phyloP scores from a whole-genome alignment of 2,888 invertebrate genomes.

The Ecdyonurus torrentis region DNA sequence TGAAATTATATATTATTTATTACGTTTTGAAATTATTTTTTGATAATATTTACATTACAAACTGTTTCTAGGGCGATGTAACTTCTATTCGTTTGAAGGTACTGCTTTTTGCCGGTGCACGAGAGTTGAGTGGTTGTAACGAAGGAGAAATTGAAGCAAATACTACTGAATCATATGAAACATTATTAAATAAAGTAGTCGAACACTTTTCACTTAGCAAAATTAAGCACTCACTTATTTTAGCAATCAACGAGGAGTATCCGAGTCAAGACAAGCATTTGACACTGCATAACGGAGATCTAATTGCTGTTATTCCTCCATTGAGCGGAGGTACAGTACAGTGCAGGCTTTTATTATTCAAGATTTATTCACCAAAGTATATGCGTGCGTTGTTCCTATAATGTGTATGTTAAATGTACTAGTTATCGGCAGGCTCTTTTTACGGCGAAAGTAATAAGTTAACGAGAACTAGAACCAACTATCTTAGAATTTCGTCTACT shows the following conservation, averaged over 20 bases:
- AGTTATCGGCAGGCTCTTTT: no score
- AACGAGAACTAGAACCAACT: no score
- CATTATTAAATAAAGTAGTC: constrained; percentile 43
- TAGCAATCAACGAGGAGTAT: constrained; percentile 75
- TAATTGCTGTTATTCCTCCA: constrained; percentile 84
- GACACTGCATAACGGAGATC: constrained; percentile 49
- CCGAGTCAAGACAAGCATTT: constrained; percentile 37
- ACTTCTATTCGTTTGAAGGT: constrained; percentile 33
- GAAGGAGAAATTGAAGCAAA: constrained; percentile 37
- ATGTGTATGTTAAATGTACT: no score
- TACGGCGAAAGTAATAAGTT: no score
- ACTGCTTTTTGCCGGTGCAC: constrained; percentile 79
- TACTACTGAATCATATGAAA: constrained; percentile 32
- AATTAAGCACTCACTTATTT: constrained; percentile 50
- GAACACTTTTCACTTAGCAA: constrained; percentile 42
- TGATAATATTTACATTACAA: no score
- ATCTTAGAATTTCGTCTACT: no score
- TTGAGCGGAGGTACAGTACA: constrained; percentile 90
- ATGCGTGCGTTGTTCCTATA: no score
- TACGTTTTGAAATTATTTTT: no score
- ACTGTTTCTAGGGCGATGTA: background rate
- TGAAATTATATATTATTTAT: no score
- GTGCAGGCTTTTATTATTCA: no score
- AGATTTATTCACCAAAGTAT: no score
- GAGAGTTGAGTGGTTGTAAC: constrained; percentile 55